A percentile compares a stretch with the other conserved stretches of the same genome.
phyloP scores from a whole-genome alignment of 2,888 invertebrate genomes.

The Enoplolaimus lenunculus region DNA sequence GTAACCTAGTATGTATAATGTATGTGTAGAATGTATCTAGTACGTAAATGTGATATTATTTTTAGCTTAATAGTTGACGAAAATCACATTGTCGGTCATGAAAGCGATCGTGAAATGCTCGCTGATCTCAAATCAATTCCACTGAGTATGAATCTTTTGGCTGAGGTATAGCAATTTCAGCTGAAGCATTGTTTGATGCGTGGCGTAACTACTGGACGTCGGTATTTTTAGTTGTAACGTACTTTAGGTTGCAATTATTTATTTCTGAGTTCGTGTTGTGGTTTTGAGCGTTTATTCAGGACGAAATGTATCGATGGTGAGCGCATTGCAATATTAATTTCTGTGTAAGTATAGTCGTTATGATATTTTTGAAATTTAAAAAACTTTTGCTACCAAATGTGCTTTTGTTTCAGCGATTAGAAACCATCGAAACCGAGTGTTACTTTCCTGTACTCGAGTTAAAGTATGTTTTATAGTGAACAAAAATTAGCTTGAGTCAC shows the following conservation, averaged over 20 bases:
- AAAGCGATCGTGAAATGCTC: conserved; percentile 57
- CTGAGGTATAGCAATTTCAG: conserved; percentile 46
- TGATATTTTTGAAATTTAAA: too few species aligned
- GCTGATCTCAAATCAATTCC: conserved; percentile 58
- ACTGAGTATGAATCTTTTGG: conserved; percentile 56
- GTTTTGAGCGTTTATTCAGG: too few species aligned
- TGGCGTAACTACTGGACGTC: too few species aligned
- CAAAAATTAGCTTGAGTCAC: too few species aligned
- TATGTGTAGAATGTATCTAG: conserved; percentile 17
- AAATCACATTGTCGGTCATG: conserved; percentile 66
- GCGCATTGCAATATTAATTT: too few species aligned
- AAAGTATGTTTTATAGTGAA: too few species aligned
- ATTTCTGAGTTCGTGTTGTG: too few species aligned
- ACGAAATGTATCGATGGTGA: too few species aligned
- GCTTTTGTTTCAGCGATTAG: conserved; percentile 19
- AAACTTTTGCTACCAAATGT: too few species aligned
- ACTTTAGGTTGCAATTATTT: too few species aligned
- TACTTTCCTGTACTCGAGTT: conserved; percentile 23
- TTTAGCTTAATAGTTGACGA: conserved; percentile 64
- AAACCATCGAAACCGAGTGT: conserved; percentile 21
- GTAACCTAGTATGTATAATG: too few species aligned
- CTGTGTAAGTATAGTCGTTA: too few species aligned
- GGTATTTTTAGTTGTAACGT: background rate
- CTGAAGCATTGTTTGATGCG: conserved; percentile 14
- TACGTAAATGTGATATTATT: conserved; percentile 30